These are phyloP conservation scores for Prosopocoilus inquinatus DNA, from an alignment of 2,888 invertebrate species.

Conservation along the genomic window DNA sequence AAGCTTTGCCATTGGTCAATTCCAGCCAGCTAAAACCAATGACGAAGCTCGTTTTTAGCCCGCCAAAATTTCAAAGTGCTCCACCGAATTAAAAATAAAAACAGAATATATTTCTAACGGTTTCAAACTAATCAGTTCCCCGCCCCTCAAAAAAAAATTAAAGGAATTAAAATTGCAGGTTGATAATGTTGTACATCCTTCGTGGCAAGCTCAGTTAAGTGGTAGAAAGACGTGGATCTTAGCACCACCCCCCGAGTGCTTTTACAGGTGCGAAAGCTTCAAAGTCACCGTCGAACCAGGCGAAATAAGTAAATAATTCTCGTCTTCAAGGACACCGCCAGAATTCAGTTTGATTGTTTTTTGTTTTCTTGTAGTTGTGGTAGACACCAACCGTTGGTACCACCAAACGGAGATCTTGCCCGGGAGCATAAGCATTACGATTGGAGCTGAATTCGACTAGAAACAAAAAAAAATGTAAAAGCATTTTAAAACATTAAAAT, in stretches of 20 bases:
- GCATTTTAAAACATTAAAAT: background rate
- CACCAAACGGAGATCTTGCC: conserved; percentile 87
- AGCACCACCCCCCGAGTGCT: conserved; percentile 91
- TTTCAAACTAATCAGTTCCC: background rate
- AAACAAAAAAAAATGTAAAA: background rate
- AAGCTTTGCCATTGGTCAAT: no score
- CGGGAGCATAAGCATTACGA: conserved; percentile 89
- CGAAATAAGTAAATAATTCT: conserved; percentile 91
- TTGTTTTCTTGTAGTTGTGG: conserved; percentile 65
- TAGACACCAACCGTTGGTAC: conserved; percentile 96
- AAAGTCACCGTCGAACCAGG: conserved; percentile 76
- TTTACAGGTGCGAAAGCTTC: conserved; percentile 69
- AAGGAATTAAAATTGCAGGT: conserved; percentile 63
- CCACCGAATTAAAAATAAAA: no score
- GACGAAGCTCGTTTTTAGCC: no score
- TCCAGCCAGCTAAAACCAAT: no score
- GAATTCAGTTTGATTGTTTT: background rate
- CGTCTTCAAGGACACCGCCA: conserved; percentile 37
- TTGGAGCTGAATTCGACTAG: conserved; percentile 93
- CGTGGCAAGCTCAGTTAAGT: conserved; percentile 95
- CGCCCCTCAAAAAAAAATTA: background rate
- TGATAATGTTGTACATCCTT: conserved; percentile 89
- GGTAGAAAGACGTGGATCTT: conserved; percentile 88
- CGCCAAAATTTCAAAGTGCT: no score
- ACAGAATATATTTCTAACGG: no score